Percentiles rank a stretch among this genome's conserved stretches.
These are phyloP conservation scores for Alligator mississippiensis DNA, from an alignment of 2,113 vertebrate genomes.

Conservation along the genomic window DNA sequence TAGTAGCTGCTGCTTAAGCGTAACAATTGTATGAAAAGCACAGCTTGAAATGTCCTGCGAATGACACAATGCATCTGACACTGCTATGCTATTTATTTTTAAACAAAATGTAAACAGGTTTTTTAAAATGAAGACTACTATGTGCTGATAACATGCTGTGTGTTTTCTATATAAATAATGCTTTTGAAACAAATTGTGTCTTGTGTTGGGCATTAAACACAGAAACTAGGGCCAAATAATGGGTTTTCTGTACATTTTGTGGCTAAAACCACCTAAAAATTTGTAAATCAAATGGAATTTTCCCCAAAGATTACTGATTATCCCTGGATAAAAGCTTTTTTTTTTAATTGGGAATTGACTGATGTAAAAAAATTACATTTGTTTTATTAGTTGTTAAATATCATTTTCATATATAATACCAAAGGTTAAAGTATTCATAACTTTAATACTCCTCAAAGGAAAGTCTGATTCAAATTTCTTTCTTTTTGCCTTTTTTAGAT, in stretches of 20 bases:
- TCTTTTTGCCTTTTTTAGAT: no score
- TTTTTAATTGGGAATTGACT: background rate
- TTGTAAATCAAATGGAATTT: background rate
- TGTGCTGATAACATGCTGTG: background rate
- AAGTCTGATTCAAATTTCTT: no score
- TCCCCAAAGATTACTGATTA: background rate
- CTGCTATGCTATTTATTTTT: background rate
- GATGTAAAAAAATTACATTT: background rate
- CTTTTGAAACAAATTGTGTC: background rate
- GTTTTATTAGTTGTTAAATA: background rate
- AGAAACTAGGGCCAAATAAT: background rate
- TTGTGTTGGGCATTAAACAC: background rate
- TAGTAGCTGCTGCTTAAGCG: conserved; percentile 30
- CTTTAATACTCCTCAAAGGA: no score
- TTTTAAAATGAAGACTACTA: background rate
- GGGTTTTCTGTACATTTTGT: background rate
- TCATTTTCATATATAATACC: no score
- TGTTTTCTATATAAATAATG: background rate
- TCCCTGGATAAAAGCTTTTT: background rate
- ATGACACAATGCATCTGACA: background rate
- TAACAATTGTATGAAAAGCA: conserved; percentile 11
- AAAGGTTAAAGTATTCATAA: no score
- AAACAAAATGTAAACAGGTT: background rate
- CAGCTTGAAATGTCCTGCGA: background rate
- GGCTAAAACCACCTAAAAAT: conserved; percentile 10